Percentiles rank a stretch among this genome's conserved stretches.
These are phyloP conservation scores for Myzus persicae DNA, from an alignment of 1,140 invertebrate genomes.

Conservation along the genomic window DNA sequence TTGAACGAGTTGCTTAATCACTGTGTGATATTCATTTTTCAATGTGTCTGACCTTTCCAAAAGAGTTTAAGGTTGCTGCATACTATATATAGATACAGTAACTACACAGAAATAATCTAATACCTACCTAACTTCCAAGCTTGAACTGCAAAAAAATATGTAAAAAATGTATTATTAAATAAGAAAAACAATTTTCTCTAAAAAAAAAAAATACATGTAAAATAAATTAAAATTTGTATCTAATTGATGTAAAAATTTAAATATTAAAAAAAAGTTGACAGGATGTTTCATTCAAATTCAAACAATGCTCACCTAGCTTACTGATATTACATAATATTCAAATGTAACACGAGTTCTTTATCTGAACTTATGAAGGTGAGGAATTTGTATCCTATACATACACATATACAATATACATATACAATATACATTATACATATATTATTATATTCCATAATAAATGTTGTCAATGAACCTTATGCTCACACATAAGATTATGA, in stretches of 20 bases:
- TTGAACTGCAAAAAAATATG: not conserved
- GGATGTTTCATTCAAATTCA: constrained; percentile 9
- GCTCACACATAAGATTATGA: constrained; percentile 18
- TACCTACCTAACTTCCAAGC: not conserved
- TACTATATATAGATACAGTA: not conserved
- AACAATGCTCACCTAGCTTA: not conserved
- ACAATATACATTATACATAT: not conserved
- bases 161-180: not conserved
- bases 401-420: too few relatives aligned
- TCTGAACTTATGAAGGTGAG: constrained; percentile 25
- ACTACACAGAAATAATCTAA: not conserved
- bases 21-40: not conserved
- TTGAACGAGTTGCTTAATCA: constrained; percentile 5
- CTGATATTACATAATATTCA: constrained; percentile 39
- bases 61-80: not conserved
- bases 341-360: constrained; percentile 15
- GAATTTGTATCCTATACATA: constrained; percentile 4
- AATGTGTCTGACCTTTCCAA: constrained; percentile 36
- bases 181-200: not conserved
- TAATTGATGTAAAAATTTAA: not conserved
- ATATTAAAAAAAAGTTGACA: not conserved
- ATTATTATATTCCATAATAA: not conserved
- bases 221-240: not conserved
- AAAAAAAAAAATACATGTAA: not conserved
- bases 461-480: constrained; percentile 46